phyloP scores from a whole-genome alignment of 2,797 vertebrate genomes.

The Rhyacichthys aspro region DNA sequence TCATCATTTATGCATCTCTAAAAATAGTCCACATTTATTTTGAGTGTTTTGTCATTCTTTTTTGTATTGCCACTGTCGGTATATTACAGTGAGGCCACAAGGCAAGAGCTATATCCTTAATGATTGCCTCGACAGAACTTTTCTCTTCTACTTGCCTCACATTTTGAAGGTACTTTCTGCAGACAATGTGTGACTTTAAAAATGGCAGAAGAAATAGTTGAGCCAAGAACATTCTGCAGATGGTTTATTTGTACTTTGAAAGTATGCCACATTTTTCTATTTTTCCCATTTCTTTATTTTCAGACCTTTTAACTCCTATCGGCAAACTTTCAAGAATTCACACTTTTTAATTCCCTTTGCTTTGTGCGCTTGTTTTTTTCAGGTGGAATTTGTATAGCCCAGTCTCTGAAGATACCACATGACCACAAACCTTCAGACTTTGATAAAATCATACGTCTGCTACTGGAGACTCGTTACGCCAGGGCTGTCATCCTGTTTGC shows the following conservation, averaged over 20 bases:
- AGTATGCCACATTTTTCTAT: background rate
- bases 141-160: too few relatives aligned
- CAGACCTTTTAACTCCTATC: background rate
- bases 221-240: background rate
- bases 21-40: background rate
- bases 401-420: conserved; percentile 94
- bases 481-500: conserved; percentile 92
- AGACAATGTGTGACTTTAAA: too few relatives aligned
- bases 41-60: too few relatives aligned
- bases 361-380: conserved; percentile 27
- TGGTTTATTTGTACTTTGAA: too few relatives aligned
- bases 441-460: conserved; percentile 89
- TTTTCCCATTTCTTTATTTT: background rate
- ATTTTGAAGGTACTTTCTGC: too few relatives aligned
- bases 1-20: background rate
- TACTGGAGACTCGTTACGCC: conserved; percentile 90
- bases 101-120: too few relatives aligned
- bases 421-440: conserved; percentile 88
- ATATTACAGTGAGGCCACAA: too few relatives aligned
- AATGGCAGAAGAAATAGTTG: background rate
- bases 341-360: background rate
- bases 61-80: too few relatives aligned
- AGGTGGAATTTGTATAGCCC: conserved; percentile 97
- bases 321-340: conserved; percentile 5
- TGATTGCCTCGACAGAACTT: too few relatives aligned